These are phyloP conservation scores for Polyploca ridens DNA, from an alignment of 2,888 invertebrate genomes.

Conservation along the genomic window DNA sequence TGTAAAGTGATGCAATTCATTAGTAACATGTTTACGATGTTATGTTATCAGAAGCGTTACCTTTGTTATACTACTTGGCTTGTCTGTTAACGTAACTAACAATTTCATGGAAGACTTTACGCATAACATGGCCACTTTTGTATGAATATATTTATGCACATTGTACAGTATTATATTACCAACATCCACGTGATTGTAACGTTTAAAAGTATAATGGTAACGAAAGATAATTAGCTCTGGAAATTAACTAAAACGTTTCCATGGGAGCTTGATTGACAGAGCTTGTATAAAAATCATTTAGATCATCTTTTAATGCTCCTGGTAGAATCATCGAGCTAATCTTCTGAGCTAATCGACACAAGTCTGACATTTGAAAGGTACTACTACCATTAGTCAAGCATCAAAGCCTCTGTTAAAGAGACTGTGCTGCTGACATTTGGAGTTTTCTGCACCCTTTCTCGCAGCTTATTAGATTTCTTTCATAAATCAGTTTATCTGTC, in stretches of 20 bases:
- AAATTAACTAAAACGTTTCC: too few species aligned
- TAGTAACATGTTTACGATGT: not conserved
- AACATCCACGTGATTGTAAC: too few species aligned
- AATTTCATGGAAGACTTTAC: conserved; percentile 30
- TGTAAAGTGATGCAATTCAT: not conserved
- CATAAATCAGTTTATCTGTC: not conserved
- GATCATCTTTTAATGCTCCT: not conserved
- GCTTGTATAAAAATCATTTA: too few species aligned
- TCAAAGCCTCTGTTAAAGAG: not conserved
- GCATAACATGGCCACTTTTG: conserved; percentile 19
- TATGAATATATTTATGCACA: conserved; percentile 4
- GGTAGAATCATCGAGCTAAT: not conserved
- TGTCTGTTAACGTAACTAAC: conserved; percentile 15
- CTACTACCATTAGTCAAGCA: not conserved
- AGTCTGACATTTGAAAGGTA: not conserved
- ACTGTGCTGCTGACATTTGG: not conserved
- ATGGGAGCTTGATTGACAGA: too few species aligned
- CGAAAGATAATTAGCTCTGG: too few species aligned
- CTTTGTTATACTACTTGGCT: not conserved
- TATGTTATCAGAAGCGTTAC: not conserved
- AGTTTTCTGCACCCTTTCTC: not conserved
- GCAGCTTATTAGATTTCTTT: not conserved
- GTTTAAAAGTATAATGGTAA: too few species aligned
- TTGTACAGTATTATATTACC: not conserved
- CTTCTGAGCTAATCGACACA: not conserved